Evolutionary conservation across 2,888 invertebrate genomes (phyloP).

Genomic region (Lamproptera curius): DNA sequence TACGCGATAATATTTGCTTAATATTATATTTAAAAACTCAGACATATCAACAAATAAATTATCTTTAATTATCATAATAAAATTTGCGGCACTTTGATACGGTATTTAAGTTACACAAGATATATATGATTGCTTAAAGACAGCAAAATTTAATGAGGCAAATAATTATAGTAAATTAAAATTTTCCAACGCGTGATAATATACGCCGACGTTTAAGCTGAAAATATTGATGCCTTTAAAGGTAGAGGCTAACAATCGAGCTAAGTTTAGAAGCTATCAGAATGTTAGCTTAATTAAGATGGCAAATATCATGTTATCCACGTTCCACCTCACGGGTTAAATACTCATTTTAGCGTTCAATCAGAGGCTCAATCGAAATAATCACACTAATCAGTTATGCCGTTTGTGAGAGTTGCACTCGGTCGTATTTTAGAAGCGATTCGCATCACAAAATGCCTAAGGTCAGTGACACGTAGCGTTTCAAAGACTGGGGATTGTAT

Average conservation of each 20-base stretch:
- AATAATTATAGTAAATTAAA: too few species aligned
- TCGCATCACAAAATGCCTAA: constrained; percentile 7
- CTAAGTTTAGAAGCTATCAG: background rate
- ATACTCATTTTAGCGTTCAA: constrained; percentile 4
- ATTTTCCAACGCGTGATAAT: too few species aligned
- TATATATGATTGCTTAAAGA: too few species aligned
- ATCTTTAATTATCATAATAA: too few species aligned
- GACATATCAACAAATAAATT: too few species aligned
- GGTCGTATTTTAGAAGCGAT: constrained; percentile 5
- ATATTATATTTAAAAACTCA: too few species aligned
- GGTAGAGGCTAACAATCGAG: background rate
- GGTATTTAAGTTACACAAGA: too few species aligned
- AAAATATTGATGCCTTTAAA: too few species aligned
- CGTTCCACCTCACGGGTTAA: background rate
- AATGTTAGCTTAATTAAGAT: background rate
- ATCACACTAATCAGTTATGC: background rate
- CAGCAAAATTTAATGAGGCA: too few species aligned
- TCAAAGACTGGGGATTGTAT: background rate
- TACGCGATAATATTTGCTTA: too few species aligned
- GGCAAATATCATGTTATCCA: background rate
- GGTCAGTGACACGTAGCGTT: background rate
- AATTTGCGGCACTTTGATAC: too few species aligned
- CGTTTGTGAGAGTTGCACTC: background rate
- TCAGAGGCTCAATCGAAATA: constrained; percentile 8
- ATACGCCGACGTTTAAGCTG: too few species aligned